Percentiles rank a stretch among this genome's conserved stretches.
Conservation (phyloP, 2,797 vertebrate genomes). For the Typhlichthys subterraneus region DNA sequence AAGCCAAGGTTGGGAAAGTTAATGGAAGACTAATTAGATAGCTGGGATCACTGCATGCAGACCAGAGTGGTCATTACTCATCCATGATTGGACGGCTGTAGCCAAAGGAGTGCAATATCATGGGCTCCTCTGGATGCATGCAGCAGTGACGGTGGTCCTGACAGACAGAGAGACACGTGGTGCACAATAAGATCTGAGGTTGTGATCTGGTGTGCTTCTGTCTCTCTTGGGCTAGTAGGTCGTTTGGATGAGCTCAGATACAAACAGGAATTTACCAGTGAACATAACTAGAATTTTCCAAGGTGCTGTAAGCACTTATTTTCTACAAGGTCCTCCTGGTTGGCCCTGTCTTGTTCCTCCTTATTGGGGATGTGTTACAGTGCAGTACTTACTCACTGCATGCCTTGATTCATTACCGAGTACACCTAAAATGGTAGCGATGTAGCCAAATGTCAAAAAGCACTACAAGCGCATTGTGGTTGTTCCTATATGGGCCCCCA, state of each 20-base stretch:
- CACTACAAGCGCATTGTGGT: no score
- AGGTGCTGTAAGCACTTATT: no score
- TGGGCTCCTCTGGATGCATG: constrained; percentile 42
- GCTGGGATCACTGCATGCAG: constrained; percentile 78
- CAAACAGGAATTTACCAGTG: constrained; percentile 4
- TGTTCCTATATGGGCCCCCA: background rate
- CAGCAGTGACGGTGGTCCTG: constrained; percentile 30
- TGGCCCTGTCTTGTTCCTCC: no score
- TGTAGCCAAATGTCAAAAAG: no score
- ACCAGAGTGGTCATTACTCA: constrained; percentile 78
- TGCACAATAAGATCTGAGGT: constrained; percentile 40
- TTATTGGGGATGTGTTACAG: no score
- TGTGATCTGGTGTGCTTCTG: constrained; percentile 7
- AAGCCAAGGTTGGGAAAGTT: constrained; percentile 80
- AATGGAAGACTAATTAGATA: constrained; percentile 82
- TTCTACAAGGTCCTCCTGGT: no score
- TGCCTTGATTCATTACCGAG: no score
- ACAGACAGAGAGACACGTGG: constrained; percentile 37
- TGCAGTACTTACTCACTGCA: no score
- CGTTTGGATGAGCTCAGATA: background rate
- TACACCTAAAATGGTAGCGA: no score
- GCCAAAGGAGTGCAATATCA: constrained; percentile 65
- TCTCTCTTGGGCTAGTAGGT: constrained; percentile 19
- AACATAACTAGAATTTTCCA: no score
- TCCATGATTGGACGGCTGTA: constrained; percentile 75